Conservation (phyloP, 2,888 invertebrate genomes). For the Cataglyphis cursor region DNA sequence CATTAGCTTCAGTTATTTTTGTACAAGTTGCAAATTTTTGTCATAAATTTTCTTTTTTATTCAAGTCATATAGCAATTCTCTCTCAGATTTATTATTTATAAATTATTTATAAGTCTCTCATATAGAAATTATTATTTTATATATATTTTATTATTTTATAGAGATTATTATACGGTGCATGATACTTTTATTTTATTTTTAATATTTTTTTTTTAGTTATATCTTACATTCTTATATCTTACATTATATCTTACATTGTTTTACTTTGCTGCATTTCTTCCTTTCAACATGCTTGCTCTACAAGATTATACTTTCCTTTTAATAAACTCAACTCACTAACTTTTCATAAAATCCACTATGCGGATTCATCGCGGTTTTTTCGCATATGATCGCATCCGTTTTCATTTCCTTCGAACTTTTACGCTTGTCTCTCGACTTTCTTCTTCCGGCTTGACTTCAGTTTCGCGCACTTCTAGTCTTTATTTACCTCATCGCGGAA, state of each 20-base stretch:
- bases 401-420: slow-evolving; percentile 44
- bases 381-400: slow-evolving; percentile 47
- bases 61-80: neutral
- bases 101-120: neutral
- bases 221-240: neutral
- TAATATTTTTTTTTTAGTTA: neutral
- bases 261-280: slow-evolving; percentile 15
- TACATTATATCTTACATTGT: neutral
- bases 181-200: neutral
- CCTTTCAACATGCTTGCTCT: neutral
- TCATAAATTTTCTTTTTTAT: neutral
- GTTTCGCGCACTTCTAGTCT: slow-evolving; percentile 1
- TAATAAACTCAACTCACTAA: slow-evolving; percentile 25
- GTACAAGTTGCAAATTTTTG: neutral
- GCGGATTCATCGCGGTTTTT: slow-evolving; percentile 14
- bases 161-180: neutral
- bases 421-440: slow-evolving; percentile 18
- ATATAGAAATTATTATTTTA: neutral
- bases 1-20: neutral
- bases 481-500: slow-evolving; percentile 36
- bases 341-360: slow-evolving; percentile 1
- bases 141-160: neutral
- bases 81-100: neutral
- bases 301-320: neutral
- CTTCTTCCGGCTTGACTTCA: slow-evolving; percentile 20